Evolutionary conservation across 1,140 invertebrate genomes (phyloP).

Genomic region (Gyrodactylus salaris): DNA sequence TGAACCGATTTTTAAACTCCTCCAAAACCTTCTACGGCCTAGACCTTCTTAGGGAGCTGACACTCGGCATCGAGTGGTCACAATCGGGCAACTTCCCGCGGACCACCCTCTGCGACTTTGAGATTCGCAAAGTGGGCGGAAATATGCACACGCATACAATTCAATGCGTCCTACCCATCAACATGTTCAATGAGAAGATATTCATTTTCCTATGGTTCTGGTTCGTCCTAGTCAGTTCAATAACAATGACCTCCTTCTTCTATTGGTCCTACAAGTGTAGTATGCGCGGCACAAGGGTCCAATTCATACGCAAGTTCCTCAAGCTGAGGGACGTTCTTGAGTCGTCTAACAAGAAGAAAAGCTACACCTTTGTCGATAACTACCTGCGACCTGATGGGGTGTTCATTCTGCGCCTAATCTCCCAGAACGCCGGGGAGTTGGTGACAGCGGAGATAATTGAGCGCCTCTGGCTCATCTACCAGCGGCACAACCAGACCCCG

Average conservation of each 20-base stretch:
- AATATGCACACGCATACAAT: slow-evolving; percentile 12
- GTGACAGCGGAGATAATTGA: slow-evolving; percentile 8
- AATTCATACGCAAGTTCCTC: slow-evolving; percentile 19
- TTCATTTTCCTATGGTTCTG: slow-evolving; percentile 12
- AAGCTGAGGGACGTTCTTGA: slow-evolving; percentile 15
- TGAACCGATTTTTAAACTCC: slow-evolving; percentile 14
- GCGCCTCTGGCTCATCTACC: background rate
- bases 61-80: slow-evolving; percentile 9
- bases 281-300: slow-evolving; percentile 13
- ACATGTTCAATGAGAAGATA: slow-evolving; percentile 12
- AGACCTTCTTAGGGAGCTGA: slow-evolving; percentile 10
- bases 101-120: slow-evolving; percentile 12
- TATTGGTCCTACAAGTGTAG: slow-evolving; percentile 4
- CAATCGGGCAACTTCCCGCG: slow-evolving; percentile 11
- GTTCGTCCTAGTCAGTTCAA: slow-evolving; percentile 7
- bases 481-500: background rate
- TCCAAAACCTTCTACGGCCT: slow-evolving; percentile 12
- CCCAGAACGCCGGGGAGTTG: slow-evolving; percentile 10
- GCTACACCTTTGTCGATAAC: slow-evolving; percentile 7
- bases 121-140: slow-evolving; percentile 11
- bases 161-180: slow-evolving; percentile 13
- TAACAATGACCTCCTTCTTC: background rate
- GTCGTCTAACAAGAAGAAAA: slow-evolving; percentile 11
- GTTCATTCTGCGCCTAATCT: slow-evolving; percentile 9
- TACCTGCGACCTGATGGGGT: slow-evolving; percentile 11